A percentile compares a stretch with the other conserved stretches of the same genome.
phyloP scores from a whole-genome alignment of 2,797 vertebrate genomes.

The Myripristis jacobus region DNA sequence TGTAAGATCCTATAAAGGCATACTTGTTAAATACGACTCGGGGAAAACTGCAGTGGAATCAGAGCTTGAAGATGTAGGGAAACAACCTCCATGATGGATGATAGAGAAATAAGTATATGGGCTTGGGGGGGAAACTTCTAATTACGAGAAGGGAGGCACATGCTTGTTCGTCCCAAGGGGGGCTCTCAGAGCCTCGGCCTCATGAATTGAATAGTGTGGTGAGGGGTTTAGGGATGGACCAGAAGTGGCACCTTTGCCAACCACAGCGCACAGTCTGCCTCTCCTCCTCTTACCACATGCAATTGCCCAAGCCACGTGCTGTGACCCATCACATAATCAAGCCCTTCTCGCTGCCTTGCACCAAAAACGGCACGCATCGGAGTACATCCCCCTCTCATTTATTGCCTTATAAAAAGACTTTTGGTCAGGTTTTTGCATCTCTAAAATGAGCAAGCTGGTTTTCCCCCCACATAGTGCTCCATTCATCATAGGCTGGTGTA shows the following conservation, averaged over 20 bases:
- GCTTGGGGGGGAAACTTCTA: constrained; percentile 74
- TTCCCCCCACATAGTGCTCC: constrained; percentile 92
- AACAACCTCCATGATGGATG: constrained; percentile 77
- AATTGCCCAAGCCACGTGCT: constrained; percentile 49
- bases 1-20: constrained; percentile 64
- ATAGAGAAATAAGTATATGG: constrained; percentile 75
- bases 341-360: constrained; percentile 69
- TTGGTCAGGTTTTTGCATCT: constrained; percentile 86
- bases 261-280: constrained; percentile 69
- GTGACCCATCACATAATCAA: constrained; percentile 75
- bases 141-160: constrained; percentile 73
- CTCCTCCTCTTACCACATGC: constrained; percentile 70
- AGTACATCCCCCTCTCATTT: constrained; percentile 77
- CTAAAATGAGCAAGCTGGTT: constrained; percentile 88
- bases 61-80: constrained; percentile 50
- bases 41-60: constrained; percentile 53
- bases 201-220: constrained; percentile 79
- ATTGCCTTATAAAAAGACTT: constrained; percentile 87
- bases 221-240: constrained; percentile 70
- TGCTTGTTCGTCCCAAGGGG: constrained; percentile 68
- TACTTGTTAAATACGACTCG: constrained; percentile 58
- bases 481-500: constrained; percentile 92
- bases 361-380: constrained; percentile 70
- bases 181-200: constrained; percentile 65
- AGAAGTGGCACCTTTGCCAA: constrained; percentile 79